A percentile compares a stretch with the other conserved stretches of the same genome.
Evolutionary conservation across 2,797 vertebrate genomes (phyloP).

Genomic region (Lacerta viridis): DNA sequence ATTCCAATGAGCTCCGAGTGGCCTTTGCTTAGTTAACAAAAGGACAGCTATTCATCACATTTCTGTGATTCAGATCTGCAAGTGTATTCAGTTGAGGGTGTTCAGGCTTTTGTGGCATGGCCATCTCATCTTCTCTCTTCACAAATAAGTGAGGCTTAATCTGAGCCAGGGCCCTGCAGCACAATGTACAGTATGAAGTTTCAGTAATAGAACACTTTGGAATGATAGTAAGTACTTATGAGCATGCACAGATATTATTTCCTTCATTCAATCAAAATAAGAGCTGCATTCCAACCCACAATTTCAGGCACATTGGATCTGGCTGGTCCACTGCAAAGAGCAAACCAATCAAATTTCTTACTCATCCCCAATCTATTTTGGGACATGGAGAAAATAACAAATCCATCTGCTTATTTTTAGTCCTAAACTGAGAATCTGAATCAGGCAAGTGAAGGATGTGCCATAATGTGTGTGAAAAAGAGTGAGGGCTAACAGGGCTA

Average conservation of each 20-base stretch:
- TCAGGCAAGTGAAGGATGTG: background rate
- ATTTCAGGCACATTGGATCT: too few species aligned
- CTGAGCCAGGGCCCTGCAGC: too few species aligned
- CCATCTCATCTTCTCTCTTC: too few species aligned
- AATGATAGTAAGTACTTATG: too few species aligned
- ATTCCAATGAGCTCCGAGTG: constrained; percentile 10
- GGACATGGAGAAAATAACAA: background rate
- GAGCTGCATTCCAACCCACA: too few species aligned
- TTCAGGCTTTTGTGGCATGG: background rate
- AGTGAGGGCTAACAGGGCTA: constrained; percentile 9
- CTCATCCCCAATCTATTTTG: background rate
- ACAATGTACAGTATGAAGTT: too few species aligned
- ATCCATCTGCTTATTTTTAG: background rate
- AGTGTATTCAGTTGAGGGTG: background rate
- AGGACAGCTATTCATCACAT: constrained; percentile 17
- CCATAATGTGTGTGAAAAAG: fast-evolving
- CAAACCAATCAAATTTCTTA: background rate
- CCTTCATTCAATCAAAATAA: too few species aligned
- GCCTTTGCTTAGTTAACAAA: background rate
- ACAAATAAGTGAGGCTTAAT: too few species aligned
- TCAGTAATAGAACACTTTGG: too few species aligned
- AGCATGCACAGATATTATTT: too few species aligned
- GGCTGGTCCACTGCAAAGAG: too few species aligned
- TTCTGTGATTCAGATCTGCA: constrained; percentile 20
- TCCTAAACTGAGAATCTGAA: background rate